phyloP scores from a whole-genome alignment of 2,113 vertebrate species.

The Prochilodus magdalenae region DNA sequence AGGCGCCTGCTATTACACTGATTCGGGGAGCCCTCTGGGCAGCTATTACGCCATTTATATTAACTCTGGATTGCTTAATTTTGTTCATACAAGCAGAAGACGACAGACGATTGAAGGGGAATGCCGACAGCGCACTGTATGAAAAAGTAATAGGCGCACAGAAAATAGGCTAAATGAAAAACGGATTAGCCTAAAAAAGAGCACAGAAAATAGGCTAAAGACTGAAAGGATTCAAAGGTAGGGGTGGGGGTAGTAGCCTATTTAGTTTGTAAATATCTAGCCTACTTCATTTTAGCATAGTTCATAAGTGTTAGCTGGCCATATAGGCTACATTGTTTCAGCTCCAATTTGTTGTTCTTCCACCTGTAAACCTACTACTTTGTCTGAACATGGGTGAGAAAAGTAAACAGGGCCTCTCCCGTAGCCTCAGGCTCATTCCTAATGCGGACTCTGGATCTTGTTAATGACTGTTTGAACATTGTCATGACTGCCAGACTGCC shows the following conservation, averaged over 20 bases:
- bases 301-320: neutral
- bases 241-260: too few species aligned
- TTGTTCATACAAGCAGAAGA: slow-evolving; percentile 68
- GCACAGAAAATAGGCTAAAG: neutral
- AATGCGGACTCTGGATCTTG: slow-evolving; percentile 76
- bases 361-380: neutral
- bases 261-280: neutral
- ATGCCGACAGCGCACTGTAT: slow-evolving; percentile 28
- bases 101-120: slow-evolving; percentile 48
- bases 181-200: neutral
- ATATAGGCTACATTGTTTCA: neutral
- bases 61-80: slow-evolving; percentile 74
- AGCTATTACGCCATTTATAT: slow-evolving; percentile 78
- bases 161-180: neutral
- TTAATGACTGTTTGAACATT: slow-evolving; percentile 85
- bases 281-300: neutral
- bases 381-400: neutral
- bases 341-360: neutral
- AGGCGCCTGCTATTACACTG: slow-evolving; percentile 77
- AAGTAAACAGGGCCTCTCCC: slow-evolving; percentile 43
- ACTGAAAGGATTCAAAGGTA: neutral
- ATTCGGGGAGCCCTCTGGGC: slow-evolving; percentile 69
- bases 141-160: neutral
- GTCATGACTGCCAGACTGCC: slow-evolving; percentile 77
- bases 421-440: slow-evolving; percentile 81